Evolutionary conservation across 2,113 vertebrate species (phyloP), one percentile per base, ranked within the genome.

Genomic region (Dicrurus megarhynchus): DNA sequence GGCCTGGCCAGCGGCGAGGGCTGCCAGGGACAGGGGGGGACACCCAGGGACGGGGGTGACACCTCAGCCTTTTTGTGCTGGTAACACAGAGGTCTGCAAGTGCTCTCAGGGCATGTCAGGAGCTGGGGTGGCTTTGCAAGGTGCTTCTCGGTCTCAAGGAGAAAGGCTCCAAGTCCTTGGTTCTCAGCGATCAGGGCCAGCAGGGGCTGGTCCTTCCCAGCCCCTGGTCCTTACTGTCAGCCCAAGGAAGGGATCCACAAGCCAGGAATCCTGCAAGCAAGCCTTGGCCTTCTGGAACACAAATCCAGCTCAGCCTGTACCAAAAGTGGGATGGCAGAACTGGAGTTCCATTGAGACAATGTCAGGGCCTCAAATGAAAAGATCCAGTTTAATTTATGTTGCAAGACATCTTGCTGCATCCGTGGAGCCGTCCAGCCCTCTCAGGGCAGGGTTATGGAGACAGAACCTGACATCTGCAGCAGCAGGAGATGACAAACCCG

Each of bases 401-500:
- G 60, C 60, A 32, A 90, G 85, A 77, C 79, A 78, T 83, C 59
- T 63, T 32, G 78, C 68, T 87, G 90, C 92, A 78, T 60, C 64
- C 5, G 5, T 57, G 90, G 77, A 95, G 85, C 85, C 3, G 0
- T 26, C 78, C 27, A 5, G 83, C 70, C 44, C 73, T 70, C 67
- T 44, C 82, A 67, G 82, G 59, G 47, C 71, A 95, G 71, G 83
- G 44, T 64, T 93, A 75, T 49, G 64, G 60, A 95, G 90, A 94
- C 79, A 88, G 30, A 90, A 86, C 37, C 77, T 94, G 92, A 89
- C 93, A 88, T 71, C 85, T 87, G 80, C 90, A 92, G 90, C 90
- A 96, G 79, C 56, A 52, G 59, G 64, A 70, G 60, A 78, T 28
- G 76, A 81, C n/a, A 55, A 75, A 81, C 83, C 53, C 64, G 17